A percentile compares a stretch with the other conserved stretches of the same genome.
These are phyloP conservation scores for Lycophotia porphyrea DNA, from an alignment of 2,888 invertebrate genomes.

Conservation along the genomic window DNA sequence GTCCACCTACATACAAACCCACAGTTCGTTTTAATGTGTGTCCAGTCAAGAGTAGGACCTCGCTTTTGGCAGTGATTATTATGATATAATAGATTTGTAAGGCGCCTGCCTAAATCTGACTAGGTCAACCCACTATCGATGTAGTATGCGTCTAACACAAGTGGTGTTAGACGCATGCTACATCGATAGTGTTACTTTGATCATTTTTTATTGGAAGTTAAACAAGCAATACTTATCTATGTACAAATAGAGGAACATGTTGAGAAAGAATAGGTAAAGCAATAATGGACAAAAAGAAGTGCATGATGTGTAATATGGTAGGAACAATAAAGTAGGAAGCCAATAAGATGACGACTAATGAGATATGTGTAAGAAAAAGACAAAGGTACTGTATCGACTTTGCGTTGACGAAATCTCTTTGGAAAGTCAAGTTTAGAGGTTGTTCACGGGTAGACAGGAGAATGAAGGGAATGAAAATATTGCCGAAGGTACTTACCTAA, in stretches of 20 bases:
- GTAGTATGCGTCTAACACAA: too few species aligned
- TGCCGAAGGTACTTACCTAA: background rate
- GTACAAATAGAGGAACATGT: background rate
- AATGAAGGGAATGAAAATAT: background rate
- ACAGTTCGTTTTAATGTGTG: constrained; percentile 24
- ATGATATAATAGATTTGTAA: constrained; percentile 44
- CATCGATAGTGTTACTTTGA: constrained; percentile 6
- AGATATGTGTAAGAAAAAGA: background rate
- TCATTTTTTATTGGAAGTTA: constrained; percentile 1
- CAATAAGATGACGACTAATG: background rate
- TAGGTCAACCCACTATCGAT: constrained; percentile 47
- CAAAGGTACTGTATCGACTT: background rate
- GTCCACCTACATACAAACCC: constrained; percentile 48
- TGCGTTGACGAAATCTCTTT: background rate
- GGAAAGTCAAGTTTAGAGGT: background rate
- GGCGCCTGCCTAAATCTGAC: constrained; percentile 28
- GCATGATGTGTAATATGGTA: background rate
- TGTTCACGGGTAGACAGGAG: background rate
- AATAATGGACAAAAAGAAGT: background rate
- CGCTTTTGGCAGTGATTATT: constrained; percentile 48
- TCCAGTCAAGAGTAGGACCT: constrained; percentile 26
- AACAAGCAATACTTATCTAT: background rate
- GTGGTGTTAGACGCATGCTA: constrained; percentile 3
- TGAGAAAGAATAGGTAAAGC: background rate
- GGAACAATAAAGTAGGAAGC: background rate